phyloP scores from a whole-genome alignment of 2,888 invertebrate species.

The Agrotis exclamationis region DNA sequence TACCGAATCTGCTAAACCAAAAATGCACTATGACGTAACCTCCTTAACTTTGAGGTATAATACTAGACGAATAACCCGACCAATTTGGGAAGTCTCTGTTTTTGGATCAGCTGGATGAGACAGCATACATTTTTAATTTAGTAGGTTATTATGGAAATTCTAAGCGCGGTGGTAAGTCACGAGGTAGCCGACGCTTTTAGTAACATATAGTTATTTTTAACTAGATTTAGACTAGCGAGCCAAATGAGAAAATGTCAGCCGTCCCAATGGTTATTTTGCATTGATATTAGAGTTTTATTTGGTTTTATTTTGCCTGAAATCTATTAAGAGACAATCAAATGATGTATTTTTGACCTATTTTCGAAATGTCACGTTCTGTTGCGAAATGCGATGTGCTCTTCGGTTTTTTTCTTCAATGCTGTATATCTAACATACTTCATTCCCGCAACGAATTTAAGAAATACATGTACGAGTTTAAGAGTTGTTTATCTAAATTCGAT shows the following conservation, averaged over 20 bases:
- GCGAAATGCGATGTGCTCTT: constrained; percentile 6
- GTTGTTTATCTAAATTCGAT: constrained; percentile 31
- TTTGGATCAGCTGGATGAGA: background rate
- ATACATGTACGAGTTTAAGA: constrained; percentile 16
- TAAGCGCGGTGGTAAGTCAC: constrained; percentile 66
- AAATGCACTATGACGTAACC: constrained; percentile 20
- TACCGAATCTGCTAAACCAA: constrained; percentile 36
- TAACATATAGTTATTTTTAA: constrained; percentile 67
- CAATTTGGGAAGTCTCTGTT: constrained; percentile 29
- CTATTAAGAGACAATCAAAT: constrained; percentile 50
- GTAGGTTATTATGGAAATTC: constrained; percentile 63
- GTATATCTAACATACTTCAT: constrained; percentile 6
- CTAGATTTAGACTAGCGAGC: constrained; percentile 66
- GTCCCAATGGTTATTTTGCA: constrained; percentile 64
- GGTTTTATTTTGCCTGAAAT: constrained; percentile 52
- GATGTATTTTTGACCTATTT: constrained; percentile 54
- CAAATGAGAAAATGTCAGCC: constrained; percentile 69
- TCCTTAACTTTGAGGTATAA: constrained; percentile 42
- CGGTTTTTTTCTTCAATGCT: constrained; percentile 23
- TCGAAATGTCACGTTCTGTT: constrained; percentile 50
- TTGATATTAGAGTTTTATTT: constrained; percentile 57
- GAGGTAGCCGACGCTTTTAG: constrained; percentile 60
- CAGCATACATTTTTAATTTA: constrained; percentile 42
- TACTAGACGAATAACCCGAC: constrained; percentile 32
- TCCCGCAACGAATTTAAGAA: constrained; percentile 22